Base-by-base conservation (phyloP, 2,797 vertebrate genomes). In the Trematomus bernacchii region DNA sequence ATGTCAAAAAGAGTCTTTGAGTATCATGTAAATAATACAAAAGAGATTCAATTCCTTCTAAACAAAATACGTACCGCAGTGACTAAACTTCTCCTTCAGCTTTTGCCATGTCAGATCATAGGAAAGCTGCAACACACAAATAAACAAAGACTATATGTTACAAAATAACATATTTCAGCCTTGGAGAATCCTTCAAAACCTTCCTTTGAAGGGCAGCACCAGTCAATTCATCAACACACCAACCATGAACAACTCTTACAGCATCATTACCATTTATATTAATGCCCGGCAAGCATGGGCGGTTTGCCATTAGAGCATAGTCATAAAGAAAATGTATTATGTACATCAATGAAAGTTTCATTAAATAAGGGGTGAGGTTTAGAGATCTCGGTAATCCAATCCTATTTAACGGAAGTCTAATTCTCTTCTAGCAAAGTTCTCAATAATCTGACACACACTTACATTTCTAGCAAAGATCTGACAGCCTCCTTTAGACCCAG, bases 401-500 rank as follows among this genome's bases (percentile, higher is more conserved):
- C 11, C 12, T 52, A 44, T 43, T 65, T 15, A 53, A 77, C 8
- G 18, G 18, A 54, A 21, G 10, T 44, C 15, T 42, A 6, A 21
- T 18, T 43, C 5, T 62, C 6, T 4, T 54, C 6, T 0, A 14
- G 18, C 14, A 11, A 19, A 16, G 10, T 5, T 15, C 1, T 19
- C 12, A 18, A n/a, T 19, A 2, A 27, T 70, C 15, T 6, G 15
- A 7, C 4, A 10, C 27, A 21, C 18, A 89, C 97, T 95, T 96
- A 99, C 98, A 92, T 99, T 99, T 96, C 98, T 94, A 85, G 98
- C 98, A 95, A 99, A 99, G 93, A 99, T 99, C 93, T 99, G 97
- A 92, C 97, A 99, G 84, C 97, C 97, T 76, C 92, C 97, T 93
- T 98, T 99, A 82, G 96, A 95, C 75, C 96, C 97, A 15, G 94